These are phyloP conservation scores for Ostrea denselamellosa DNA, from an alignment of 1,140 invertebrate genomes.

Conservation along the genomic window DNA sequence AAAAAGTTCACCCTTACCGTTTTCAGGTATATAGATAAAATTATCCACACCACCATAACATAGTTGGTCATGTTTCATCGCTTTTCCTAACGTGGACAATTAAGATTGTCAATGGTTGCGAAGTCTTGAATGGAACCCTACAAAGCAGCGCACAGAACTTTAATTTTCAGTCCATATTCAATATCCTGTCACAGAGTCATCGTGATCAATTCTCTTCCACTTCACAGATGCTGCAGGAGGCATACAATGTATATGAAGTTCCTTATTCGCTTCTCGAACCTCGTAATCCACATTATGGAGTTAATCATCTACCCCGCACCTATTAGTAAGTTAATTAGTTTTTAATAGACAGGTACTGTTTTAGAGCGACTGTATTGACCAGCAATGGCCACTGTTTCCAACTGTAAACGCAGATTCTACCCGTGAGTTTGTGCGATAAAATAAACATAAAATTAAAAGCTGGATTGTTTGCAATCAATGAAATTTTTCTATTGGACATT, in stretches of 20 bases:
- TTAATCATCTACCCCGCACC: background rate
- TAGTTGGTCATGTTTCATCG: background rate
- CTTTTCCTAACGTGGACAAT: background rate
- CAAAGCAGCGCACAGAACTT: background rate
- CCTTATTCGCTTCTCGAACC: background rate
- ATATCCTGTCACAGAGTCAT: background rate
- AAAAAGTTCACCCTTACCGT: background rate
- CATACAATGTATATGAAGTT: too few relatives aligned
- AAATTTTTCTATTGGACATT: background rate
- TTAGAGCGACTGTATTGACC: background rate
- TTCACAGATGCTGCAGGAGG: background rate
- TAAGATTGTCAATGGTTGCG: background rate
- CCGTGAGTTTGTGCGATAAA: background rate
- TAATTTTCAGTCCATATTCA: background rate
- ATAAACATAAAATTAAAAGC: constrained; percentile 7
- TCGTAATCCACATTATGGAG: background rate
- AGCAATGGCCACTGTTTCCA: background rate
- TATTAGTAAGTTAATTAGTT: background rate
- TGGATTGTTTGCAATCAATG: background rate
- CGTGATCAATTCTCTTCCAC: background rate
- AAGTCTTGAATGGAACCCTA: background rate
- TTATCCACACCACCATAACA: background rate
- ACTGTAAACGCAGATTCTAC: background rate
- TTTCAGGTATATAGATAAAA: background rate
- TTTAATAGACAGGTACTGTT: background rate